Evolutionary conservation across 2,888 invertebrate species (phyloP).

Genomic region (Microctonus hyperodae): DNA sequence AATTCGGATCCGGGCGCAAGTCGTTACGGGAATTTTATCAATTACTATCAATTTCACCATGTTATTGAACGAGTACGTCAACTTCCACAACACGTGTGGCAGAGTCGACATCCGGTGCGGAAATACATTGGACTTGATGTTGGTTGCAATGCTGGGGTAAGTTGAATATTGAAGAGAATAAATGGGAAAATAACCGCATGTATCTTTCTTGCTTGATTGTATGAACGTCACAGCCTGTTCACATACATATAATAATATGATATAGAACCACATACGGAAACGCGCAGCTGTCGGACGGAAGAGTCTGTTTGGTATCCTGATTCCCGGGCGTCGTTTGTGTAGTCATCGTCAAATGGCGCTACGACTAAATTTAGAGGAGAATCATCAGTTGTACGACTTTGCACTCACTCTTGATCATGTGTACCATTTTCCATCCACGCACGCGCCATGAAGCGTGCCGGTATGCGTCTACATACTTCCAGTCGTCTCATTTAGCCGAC

Average conservation of each 20-base stretch:
- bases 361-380: slow-evolving; percentile 44
- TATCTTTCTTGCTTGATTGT: too few relatives aligned
- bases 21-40: slow-evolving; percentile 83
- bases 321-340: slow-evolving; percentile 17
- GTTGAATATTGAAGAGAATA: slow-evolving; percentile 37
- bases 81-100: slow-evolving; percentile 67
- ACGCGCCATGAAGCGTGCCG: slow-evolving; percentile 33
- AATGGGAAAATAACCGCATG: slow-evolving; percentile 4
- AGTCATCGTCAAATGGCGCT: slow-evolving; percentile 11
- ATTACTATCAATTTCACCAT: slow-evolving; percentile 85
- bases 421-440: slow-evolving; percentile 19
- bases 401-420: background rate
- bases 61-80: slow-evolving; percentile 72
- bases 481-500: background rate
- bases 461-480: slow-evolving; percentile 28
- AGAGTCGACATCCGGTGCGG: slow-evolving; percentile 47
- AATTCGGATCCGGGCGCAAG: slow-evolving; percentile 76
- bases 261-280: too few relatives aligned
- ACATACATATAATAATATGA: too few relatives aligned
- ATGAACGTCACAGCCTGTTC: too few relatives aligned
- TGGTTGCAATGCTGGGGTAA: slow-evolving; percentile 82
- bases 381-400: slow-evolving; percentile 32
- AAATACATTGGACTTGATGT: slow-evolving; percentile 72
- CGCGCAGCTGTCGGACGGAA: slow-evolving; percentile 47
- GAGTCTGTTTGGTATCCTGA: slow-evolving; percentile 38